Conservation (phyloP, 2,113 vertebrate species). For the Falcunculus frontatus region DNA sequence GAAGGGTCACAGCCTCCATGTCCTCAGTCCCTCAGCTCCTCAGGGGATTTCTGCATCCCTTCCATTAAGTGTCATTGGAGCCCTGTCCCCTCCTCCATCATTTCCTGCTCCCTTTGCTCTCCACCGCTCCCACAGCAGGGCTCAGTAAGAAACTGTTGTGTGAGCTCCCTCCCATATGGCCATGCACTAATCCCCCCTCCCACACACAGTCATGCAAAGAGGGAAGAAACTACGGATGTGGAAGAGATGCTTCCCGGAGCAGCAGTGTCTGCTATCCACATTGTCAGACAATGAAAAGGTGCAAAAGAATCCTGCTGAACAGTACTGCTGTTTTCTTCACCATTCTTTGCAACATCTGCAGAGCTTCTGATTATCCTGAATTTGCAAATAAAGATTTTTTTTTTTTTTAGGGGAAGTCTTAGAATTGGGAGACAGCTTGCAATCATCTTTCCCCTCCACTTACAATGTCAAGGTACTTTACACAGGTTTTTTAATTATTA, state of each 20-base stretch:
- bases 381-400: neutral
- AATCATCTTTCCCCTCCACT: neutral
- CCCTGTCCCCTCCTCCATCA: constrained; percentile 11
- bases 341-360: neutral
- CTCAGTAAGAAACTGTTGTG: neutral
- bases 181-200: neutral
- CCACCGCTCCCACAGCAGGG: neutral
- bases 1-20: neutral
- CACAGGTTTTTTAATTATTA: neutral
- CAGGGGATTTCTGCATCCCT: neutral
- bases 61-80: neutral
- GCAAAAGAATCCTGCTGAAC: neutral
- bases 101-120: neutral
- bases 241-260: neutral
- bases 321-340: neutral
- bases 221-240: neutral
- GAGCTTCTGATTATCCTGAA: neutral
- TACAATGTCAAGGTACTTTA: neutral
- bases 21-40: neutral
- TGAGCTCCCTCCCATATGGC: constrained; percentile 17
- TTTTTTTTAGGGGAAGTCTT: neutral
- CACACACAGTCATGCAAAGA: neutral
- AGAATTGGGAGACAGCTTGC: neutral
- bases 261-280: neutral
- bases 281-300: neutral